Evolutionary conservation across 2,888 invertebrate species (phyloP).

Genomic region (Cephus rjabovi): DNA sequence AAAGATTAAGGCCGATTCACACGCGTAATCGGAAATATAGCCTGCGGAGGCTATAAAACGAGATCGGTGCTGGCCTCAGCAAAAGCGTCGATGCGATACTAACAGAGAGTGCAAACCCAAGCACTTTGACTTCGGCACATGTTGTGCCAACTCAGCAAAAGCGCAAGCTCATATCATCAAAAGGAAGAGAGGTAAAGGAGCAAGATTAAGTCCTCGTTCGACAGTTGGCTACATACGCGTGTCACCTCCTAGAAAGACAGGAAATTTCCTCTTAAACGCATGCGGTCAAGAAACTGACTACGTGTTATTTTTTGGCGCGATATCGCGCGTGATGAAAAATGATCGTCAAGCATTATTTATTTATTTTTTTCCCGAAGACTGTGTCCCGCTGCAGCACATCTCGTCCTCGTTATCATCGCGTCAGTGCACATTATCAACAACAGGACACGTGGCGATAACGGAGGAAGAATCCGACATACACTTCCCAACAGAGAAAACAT

Average conservation of each 20-base stretch:
- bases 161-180: constrained; percentile 55
- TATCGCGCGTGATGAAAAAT: not conserved
- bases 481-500: too few relatives aligned
- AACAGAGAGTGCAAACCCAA: constrained; percentile 60
- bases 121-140: constrained; percentile 64
- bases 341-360: not conserved
- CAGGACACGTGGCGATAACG: not conserved
- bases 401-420: not conserved
- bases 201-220: constrained; percentile 52
- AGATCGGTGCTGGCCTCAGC: constrained; percentile 62
- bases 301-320: not conserved
- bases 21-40: constrained; percentile 45
- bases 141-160: constrained; percentile 66
- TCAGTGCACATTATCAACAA: not conserved
- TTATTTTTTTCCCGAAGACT: not conserved
- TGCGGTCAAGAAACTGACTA: not conserved
- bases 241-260: not conserved
- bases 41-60: constrained; percentile 56
- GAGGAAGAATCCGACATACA: not conserved
- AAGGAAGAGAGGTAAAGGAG: constrained; percentile 33
- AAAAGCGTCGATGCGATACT: constrained; percentile 58
- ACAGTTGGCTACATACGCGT: constrained; percentile 37
- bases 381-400: not conserved
- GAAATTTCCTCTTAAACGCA: not conserved
- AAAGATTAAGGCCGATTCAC: constrained; percentile 15